Conservation (phyloP, 92 coral and sea anemone species). For the Meandrina meandrites region DNA sequence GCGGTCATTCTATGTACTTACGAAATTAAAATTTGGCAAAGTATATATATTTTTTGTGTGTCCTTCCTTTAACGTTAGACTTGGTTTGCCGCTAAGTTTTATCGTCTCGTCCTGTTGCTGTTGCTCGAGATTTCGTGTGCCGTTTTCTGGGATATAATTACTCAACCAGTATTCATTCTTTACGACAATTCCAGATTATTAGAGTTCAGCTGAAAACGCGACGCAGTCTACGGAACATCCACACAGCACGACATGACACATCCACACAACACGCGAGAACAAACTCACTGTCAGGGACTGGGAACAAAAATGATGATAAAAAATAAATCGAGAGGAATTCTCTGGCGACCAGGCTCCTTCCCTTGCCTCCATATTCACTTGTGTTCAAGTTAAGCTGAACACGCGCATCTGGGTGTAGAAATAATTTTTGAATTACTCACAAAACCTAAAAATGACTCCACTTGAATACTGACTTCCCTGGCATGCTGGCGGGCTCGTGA, state of each 20-base stretch:
- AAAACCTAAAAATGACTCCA: slow-evolving; percentile 31
- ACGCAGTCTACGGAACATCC: neutral
- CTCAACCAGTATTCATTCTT: neutral
- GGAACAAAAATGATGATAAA: neutral
- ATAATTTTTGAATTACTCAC: neutral
- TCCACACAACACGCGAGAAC: neutral
- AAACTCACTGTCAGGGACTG: neutral
- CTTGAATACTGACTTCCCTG: slow-evolving; percentile 3
- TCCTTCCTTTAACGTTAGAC: neutral
- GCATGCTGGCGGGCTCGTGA: neutral
- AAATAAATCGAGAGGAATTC: neutral
- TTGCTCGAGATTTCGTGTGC: no score
- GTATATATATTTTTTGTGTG: neutral
- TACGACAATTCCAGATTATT: neutral
- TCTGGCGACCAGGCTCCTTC: neutral
- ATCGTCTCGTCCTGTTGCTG: neutral
- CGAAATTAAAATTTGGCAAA: no score
- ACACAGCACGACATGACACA: neutral
- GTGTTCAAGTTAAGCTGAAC: neutral
- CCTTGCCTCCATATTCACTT: neutral
- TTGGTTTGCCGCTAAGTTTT: neutral
- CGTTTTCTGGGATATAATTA: neutral
- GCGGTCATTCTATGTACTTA: neutral
- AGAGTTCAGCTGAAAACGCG: neutral
- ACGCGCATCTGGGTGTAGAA: neutral